Evolutionary conservation across 2,888 invertebrate genomes (phyloP), one percentile per base, ranked within the genome.

Genomic region (Calliphora vomitoria): DNA sequence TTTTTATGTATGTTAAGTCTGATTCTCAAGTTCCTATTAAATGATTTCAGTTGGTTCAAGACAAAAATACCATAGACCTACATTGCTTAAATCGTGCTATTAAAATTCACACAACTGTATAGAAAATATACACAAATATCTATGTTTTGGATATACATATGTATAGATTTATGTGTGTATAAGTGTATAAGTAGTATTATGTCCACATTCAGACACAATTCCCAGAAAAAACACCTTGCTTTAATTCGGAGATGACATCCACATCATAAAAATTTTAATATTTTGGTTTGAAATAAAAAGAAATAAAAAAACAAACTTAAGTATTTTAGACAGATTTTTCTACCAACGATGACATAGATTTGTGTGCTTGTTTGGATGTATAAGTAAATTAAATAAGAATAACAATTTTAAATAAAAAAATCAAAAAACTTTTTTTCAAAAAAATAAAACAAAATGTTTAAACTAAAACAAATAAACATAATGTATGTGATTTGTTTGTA

Each of bases 341-440:
- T 20, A 31, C 4, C 11, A 66, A 25, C 47, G 31, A 50, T 84
- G 79, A 84, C 79, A 84, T 50, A 79, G 66, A 79, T 79, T 74
- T 68, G 18, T 60, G 20, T 53, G 11, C 8, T 1, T 50, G 41
- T 72, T 71, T 20, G 38, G 50, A 5, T 78, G 55, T 47, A 13
- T 41, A 68, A n/a, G n/a, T n/a, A n/a, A 58, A 69, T 66, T 11
- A 78, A 79, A 38, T 25, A 55, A 20, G 8, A 55, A 55, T 20
- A 20, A 55, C 4, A 55, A 20, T 55, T 53, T 60, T 10, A 53
- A 44, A 41, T 13, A 38, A 64, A 18, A 72, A 53, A 60, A 1
- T 41, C 58, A 60, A 25, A 50, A 64, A 15, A 15, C 5, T 50
- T 55, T 79, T n/a, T 66, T 66, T 55, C n/a, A n/a, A 44, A 44